Evolutionary conservation across 2,888 invertebrate species (phyloP), one percentile per base, ranked within the genome.

Genomic region (Camptogramma bilineatum): DNA sequence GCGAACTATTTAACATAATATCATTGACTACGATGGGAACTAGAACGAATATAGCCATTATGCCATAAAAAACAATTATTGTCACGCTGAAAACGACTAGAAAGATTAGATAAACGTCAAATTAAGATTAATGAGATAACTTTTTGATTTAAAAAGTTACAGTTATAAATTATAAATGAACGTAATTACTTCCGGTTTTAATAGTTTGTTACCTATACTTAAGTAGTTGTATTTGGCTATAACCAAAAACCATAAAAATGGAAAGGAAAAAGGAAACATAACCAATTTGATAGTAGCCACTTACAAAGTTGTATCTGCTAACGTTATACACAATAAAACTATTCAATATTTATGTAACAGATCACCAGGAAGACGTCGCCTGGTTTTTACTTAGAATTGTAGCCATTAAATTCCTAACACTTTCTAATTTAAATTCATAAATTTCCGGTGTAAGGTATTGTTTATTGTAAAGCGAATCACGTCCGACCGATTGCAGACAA

Each of bases 401-500:
- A 71, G 71, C 60, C 62, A 93, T 92, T 90, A 91, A 90, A 93
- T 91, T 91, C 91, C 87, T 90, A 87, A 88, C 93, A 91, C 91
- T 91, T 91, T 91, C 91, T 87, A 88, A 92, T 93, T 91, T 88
- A 90, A 91, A 93, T 93, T 91, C 90, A 91, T 93, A 92, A 91
- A 91, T 93, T 91, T 93, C 93, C 92, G 92, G 92, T 91, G 89
- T 84, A 85, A 83, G 80, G 81, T 79, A 80, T 82, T 76, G 72
- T 78, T 76, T 79, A 85, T 90, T 90, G 83, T 79, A 75, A 90
- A 72, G 73, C 87, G 64, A 68, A 73, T 84, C 91, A 93, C 92
- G 91, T 87, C 80, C 85, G 85, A 85, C 84, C 88, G 87, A 88
- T 88, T 86, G 90, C 88, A 85, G 85, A 85, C 86, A 85, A 82